Conservation (phyloP, 2,888 invertebrate species). For the Arctia plantaginis region DNA sequence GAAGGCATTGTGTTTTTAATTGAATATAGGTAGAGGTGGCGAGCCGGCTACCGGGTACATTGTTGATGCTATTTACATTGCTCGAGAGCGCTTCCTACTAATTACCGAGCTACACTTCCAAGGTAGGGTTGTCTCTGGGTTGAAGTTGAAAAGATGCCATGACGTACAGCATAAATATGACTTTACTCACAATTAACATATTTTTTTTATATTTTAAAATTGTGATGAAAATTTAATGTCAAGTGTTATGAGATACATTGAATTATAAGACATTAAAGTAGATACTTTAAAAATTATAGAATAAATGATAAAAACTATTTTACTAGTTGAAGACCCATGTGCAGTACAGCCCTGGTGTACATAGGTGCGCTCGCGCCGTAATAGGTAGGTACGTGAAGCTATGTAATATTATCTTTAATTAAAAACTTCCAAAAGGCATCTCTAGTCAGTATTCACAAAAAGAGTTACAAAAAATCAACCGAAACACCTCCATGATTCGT, state of each 20-base stretch:
- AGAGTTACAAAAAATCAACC: slow-evolving; percentile 79
- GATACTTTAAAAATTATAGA: too few species aligned
- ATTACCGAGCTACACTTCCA: slow-evolving; percentile 66
- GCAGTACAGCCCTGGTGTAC: slow-evolving; percentile 61
- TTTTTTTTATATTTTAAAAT: too few species aligned
- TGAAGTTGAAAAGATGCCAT: not conserved
- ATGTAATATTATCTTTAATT: slow-evolving; percentile 85
- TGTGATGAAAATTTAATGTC: too few species aligned
- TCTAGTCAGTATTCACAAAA: slow-evolving; percentile 82
- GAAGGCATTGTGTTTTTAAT: slow-evolving; percentile 72
- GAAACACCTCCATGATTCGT: slow-evolving; percentile 85
- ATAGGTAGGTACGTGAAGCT: slow-evolving; percentile 82
- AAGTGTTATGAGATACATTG: too few species aligned
- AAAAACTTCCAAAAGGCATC: slow-evolving; percentile 79
- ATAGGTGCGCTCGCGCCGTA: slow-evolving; percentile 51
- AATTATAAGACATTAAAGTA: too few species aligned
- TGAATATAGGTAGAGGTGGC: slow-evolving; percentile 68
- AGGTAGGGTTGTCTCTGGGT: slow-evolving; percentile 63
- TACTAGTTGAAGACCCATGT: not conserved
- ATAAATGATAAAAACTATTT: not conserved
- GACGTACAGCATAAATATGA: not conserved
- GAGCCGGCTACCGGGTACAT: slow-evolving; percentile 74
- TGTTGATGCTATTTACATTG: slow-evolving; percentile 75
- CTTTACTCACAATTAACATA: not conserved
- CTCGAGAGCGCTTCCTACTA: slow-evolving; percentile 78